Percentiles rank a stretch among this genome's conserved stretches.
Conservation (phyloP, 35 echinoderm and acorn worm species). For the Diadema setosum region DNA sequence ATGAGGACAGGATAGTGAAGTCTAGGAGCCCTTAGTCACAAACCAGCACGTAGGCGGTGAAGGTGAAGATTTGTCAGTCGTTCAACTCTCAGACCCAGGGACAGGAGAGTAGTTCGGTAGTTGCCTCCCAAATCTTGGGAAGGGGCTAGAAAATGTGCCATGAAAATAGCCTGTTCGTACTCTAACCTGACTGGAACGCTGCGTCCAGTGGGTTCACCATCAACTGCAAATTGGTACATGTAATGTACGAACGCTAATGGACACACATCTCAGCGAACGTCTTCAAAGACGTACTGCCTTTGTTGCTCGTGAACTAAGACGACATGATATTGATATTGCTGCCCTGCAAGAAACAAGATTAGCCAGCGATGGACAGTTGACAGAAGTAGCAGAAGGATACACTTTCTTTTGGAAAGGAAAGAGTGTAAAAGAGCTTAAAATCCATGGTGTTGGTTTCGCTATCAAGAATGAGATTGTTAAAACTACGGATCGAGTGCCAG, state of each 20-base stretch:
- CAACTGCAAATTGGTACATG: background rate
- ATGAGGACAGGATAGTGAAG: background rate
- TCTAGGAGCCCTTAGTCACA: background rate
- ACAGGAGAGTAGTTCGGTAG: background rate
- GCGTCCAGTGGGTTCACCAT: background rate
- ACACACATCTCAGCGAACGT: background rate
- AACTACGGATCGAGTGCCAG: background rate
- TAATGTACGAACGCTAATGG: background rate
- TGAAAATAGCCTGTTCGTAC: background rate
- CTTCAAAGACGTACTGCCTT: background rate
- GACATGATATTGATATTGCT: background rate
- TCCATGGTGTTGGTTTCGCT: background rate
- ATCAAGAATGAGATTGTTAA: background rate
- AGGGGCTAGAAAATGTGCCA: background rate
- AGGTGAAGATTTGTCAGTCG: background rate
- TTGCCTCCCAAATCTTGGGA: background rate
- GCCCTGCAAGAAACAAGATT: background rate
- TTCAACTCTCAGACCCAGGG: background rate
- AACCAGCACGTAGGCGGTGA: background rate
- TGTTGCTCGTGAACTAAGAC: background rate
- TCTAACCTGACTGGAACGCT: background rate
- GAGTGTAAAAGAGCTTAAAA: background rate
- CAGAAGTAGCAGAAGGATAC: background rate
- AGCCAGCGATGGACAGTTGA: background rate
- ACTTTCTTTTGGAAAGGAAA: slow-evolving; percentile 36